Conservation (phyloP, 2,113 vertebrate species). For the Calidris pygmaea region DNA sequence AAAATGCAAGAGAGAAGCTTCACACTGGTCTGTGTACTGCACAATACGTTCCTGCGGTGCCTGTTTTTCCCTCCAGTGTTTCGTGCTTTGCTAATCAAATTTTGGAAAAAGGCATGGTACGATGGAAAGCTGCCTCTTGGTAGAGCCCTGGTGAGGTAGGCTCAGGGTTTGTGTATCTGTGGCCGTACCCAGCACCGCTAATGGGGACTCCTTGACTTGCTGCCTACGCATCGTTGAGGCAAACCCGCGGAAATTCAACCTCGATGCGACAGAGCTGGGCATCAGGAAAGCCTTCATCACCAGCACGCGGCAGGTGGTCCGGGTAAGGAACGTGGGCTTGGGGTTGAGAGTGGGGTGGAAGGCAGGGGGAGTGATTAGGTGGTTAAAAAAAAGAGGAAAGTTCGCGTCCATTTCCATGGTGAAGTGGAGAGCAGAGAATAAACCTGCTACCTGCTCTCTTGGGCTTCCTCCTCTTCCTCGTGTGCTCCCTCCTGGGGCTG, state of each 20-base stretch:
- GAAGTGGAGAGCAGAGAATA: background rate
- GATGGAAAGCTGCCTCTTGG: background rate
- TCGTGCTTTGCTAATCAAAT: background rate
- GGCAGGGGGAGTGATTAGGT: background rate
- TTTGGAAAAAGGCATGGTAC: background rate
- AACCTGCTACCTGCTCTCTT: background rate
- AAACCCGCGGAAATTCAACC: conserved; percentile 97
- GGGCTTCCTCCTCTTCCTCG: background rate
- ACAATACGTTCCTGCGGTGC: fast-evolving
- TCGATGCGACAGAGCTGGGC: conserved; percentile 86
- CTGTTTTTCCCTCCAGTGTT: background rate
- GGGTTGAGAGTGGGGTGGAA: background rate
- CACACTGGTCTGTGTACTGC: fast-evolving
- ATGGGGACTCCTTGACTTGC: conserved; percentile 67
- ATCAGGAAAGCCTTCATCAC: conserved; percentile 95
- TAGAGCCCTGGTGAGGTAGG: fast-evolving
- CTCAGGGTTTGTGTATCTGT: background rate
- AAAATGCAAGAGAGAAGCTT: background rate
- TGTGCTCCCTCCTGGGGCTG: background rate
- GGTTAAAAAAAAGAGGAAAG: background rate
- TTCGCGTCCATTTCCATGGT: background rate
- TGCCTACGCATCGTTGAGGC: conserved; percentile 91
- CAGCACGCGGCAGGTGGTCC: conserved; percentile 87
- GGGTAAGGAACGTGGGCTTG: conserved; percentile 75
- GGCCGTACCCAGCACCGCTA: fast-evolving